Base-by-base conservation (phyloP, 2,888 invertebrate genomes). In the Lagria hirta region DNA sequence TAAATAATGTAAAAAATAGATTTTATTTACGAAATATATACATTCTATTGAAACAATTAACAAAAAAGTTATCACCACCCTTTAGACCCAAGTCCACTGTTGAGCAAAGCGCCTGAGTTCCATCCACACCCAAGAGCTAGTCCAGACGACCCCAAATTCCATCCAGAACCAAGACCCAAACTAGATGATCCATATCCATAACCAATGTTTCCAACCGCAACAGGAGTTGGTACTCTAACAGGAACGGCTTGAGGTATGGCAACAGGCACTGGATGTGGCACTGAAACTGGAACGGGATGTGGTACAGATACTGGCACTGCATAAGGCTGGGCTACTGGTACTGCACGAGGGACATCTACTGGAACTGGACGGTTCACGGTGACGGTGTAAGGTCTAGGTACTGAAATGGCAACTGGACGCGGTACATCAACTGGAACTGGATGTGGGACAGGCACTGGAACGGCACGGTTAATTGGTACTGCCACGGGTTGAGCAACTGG, bases 211-310 rank as follows among this genome's bases (percentile, higher is more conserved):
- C 29, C 15, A 10, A 42, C 34, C 3, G 43, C 33, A 2, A 48
- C 51, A 10, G 48, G 44, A 1, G 42, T 56, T 29, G 58, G 58
- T 49, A 64, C 57, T 29, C 56, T 50, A 36, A 59, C 52, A 5
- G 57, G 48, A n/a, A 81, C 77, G 0, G 81, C 80, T 0, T 78
- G 75, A 1, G 74, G 52, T n/a, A 61, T 42, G 1, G 51, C 17
- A 4, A 82, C 78, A 33, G 75, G 67, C 10, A 81, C 77, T 0
- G 81, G 80, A 0, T 78, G 75, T 1, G 74, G 51, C 6, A 61
- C 52, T 0, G 51, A 11, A 4, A 63, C 57, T 13, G 61, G 53
- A 14, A 54, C 34, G 2, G 61, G 57, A 15, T 57, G 58, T 27
- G 60, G 60, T 45, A 65, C 57, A 16, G 52, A 47, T 22, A 58